A percentile compares a stretch with the other conserved stretches of the same genome.
Conservation (phyloP, 2,888 invertebrate species). For the Maniola hyperantus region DNA sequence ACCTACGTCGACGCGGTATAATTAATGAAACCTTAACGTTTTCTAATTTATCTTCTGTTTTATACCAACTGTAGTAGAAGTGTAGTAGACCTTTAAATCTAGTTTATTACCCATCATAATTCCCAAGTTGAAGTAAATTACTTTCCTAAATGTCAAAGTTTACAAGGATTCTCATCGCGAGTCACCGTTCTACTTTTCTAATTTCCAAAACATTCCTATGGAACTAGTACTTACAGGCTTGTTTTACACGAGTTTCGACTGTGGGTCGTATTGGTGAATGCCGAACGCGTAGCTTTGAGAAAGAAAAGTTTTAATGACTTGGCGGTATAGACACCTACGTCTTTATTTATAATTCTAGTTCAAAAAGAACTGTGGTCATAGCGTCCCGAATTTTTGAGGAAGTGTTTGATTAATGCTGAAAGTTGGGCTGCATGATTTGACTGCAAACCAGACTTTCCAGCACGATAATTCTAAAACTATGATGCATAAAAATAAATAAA, state of each 20-base stretch:
- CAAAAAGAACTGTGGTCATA: not conserved
- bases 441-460: not conserved
- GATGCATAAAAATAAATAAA: too few species aligned
- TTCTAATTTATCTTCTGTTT: constrained; percentile 11
- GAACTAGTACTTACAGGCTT: constrained; percentile 13
- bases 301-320: constrained; percentile 36
- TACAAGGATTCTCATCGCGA: constrained; percentile 22
- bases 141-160: constrained; percentile 28
- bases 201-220: constrained; percentile 14
- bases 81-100: constrained; percentile 8
- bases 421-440: not conserved
- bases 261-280: constrained; percentile 11
- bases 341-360: not conserved
- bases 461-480: too few species aligned
- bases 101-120: constrained; percentile 13
- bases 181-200: constrained; percentile 18
- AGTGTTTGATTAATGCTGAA: not conserved
- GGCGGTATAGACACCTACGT: constrained; percentile 9
- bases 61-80: not conserved
- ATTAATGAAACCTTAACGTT: not conserved
- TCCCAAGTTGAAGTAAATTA: constrained; percentile 16
- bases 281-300: constrained; percentile 21
- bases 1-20: too few species aligned
- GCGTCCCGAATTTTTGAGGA: too few species aligned
- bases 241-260: constrained; percentile 9